Percentiles rank a stretch among this genome's conserved stretches.
Conservation (phyloP, 2,888 invertebrate species). For the Morpho deidamia region DNA sequence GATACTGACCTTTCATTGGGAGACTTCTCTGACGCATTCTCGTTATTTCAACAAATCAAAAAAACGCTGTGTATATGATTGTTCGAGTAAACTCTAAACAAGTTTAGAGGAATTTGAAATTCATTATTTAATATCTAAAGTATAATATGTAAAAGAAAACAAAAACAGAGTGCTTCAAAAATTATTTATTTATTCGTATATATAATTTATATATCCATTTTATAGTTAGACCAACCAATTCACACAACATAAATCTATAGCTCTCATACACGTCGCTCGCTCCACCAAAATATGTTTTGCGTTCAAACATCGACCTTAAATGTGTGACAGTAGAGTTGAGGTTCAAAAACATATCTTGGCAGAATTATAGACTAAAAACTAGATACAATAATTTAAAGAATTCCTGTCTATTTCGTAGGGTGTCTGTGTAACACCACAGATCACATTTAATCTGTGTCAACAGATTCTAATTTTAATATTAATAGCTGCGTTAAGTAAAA, state of each 20-base stretch:
- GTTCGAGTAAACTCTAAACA: no score
- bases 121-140: background rate
- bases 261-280: slow-evolving; percentile 37
- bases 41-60: no score
- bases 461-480: slow-evolving; percentile 17
- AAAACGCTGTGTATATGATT: no score
- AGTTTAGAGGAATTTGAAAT: no score
- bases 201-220: slow-evolving; percentile 77
- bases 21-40: no score
- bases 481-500: slow-evolving; percentile 44
- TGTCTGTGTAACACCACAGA: slow-evolving; percentile 11
- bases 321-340: slow-evolving; percentile 41
- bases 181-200: slow-evolving; percentile 77
- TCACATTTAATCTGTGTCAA: background rate
- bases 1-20: no score
- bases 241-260: slow-evolving; percentile 62
- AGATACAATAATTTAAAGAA: slow-evolving; percentile 29
- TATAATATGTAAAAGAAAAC: slow-evolving; percentile 43
- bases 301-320: slow-evolving; percentile 31
- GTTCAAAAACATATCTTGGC: slow-evolving; percentile 32
- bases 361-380: slow-evolving; percentile 19
- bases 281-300: slow-evolving; percentile 35
- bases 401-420: slow-evolving; percentile 23
- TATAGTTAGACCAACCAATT: slow-evolving; percentile 69
- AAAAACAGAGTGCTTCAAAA: slow-evolving; percentile 66